Base-by-base conservation (phyloP, 2,888 invertebrate genomes). In the Parnassius apollo region DNA sequence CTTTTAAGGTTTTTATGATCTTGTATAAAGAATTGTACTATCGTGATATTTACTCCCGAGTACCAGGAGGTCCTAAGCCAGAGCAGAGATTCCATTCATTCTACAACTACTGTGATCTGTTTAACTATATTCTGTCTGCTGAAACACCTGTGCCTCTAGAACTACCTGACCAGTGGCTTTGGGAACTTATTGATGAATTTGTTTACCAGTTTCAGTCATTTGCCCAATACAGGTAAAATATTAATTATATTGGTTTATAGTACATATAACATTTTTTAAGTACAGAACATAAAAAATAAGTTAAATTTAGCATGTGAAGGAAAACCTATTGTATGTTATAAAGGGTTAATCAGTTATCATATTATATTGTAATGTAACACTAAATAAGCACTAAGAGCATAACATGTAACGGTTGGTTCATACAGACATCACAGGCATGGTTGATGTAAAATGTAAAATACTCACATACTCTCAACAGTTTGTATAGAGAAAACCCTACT, bases 101-200 rank as follows among this genome's bases (percentile, higher is more conserved):
- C 86, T 98, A 95, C 89, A 99, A 99, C 88, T 99, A 99, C 82
- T 99, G 99, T 88, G 97, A 98, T 78, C 94, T 99, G 61, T 99
- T 99, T 91, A 99, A 99, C 88, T 96, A 97, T 78, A 98, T 99
- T 72, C 93, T 99, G 66, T 96, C 97, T 74, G 95, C 97, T 0
- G 95, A 96, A 69, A 95, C 95, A 45, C 98, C 98, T 0, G 97
- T 98, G 0, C 94, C 96, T 2, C 88, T 99, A 58, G 98, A 98
- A 81, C 86, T 99, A 64, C 99, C 99, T 11, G 99, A 99, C 88
- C 96, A 98, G 79, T 99, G 99, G 99, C 92, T 99, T 44, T 99
- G 99, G 99, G 99, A 99, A 84, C 95, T 99, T 59, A 97, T 99
- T 71, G 99, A 99, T 89, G 99, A 99, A 83, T 99, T 99, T 89